Evolutionary conservation across 2,113 vertebrate genomes (phyloP).

Genomic region (Strix uralensis): DNA sequence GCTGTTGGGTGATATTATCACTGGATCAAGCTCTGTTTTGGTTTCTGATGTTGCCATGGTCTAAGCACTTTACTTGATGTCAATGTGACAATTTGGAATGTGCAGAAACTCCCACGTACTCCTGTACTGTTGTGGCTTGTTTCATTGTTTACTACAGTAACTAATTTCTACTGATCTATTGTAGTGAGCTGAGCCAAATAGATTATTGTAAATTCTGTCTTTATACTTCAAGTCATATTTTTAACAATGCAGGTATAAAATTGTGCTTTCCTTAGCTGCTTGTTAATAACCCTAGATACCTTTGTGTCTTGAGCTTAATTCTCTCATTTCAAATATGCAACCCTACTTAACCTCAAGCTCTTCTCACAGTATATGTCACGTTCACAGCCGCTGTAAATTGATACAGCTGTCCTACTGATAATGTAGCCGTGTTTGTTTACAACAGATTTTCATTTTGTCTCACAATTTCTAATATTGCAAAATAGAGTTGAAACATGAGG

Average conservation of each 20-base stretch:
- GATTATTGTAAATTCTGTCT: neutral
- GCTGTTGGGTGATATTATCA: accelerated
- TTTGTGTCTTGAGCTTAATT: neutral
- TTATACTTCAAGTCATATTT: neutral
- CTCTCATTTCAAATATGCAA: neutral
- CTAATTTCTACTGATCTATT: neutral
- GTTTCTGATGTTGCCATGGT: neutral
- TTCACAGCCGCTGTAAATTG: neutral
- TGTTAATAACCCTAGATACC: neutral
- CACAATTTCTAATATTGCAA: neutral
- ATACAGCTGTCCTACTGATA: neutral
- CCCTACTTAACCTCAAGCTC: neutral
- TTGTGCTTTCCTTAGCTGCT: neutral
- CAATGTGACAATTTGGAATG: neutral
- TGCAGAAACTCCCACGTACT: neutral
- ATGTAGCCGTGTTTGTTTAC: neutral
- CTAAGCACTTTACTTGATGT: neutral
- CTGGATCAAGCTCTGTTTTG: neutral
- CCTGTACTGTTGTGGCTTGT: neutral
- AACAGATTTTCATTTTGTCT: neutral
- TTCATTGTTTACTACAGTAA: neutral
- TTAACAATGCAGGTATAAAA: neutral
- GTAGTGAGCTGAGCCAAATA: neutral
- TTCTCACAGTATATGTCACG: neutral
- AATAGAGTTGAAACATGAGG: neutral